Evolutionary conservation across 2,797 vertebrate genomes (phyloP).

Genomic region (Scleropages formosus): DNA sequence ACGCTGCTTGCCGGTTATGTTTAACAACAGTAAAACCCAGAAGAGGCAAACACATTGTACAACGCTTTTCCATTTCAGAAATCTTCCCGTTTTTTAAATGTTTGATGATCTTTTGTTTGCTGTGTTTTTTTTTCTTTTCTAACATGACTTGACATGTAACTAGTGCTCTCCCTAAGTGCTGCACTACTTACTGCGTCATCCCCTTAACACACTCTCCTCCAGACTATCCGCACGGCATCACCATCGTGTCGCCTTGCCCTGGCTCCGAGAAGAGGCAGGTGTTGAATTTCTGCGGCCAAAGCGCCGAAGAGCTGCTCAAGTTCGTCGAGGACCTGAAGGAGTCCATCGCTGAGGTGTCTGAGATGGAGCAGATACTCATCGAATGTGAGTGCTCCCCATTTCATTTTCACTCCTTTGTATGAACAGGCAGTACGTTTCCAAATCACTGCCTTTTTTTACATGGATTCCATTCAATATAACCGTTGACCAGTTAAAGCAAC

Average conservation of each 20-base stretch:
- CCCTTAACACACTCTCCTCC: slow-evolving; percentile 25
- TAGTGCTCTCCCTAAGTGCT: too few relatives aligned
- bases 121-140: background rate
- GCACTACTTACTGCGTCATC: too few relatives aligned
- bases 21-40: background rate
- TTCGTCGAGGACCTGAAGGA: slow-evolving; percentile 97
- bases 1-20: background rate
- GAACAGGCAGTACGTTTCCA: too few relatives aligned
- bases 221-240: slow-evolving; percentile 97
- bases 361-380: slow-evolving; percentile 97
- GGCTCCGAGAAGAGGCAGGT: slow-evolving; percentile 96
- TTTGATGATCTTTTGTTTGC: background rate
- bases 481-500: too few relatives aligned
- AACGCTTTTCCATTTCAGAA: background rate
- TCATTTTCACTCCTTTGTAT: background rate
- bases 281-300: slow-evolving; percentile 92
- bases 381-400: slow-evolving; percentile 79
- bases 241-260: slow-evolving; percentile 84
- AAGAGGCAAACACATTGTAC: background rate
- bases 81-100: background rate
- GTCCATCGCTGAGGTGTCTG: slow-evolving; percentile 93
- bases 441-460: too few relatives aligned
- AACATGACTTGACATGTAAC: too few relatives aligned
- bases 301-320: slow-evolving; percentile 93
- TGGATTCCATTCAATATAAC: too few relatives aligned